These are phyloP conservation scores for Chrysogorgia sp. DNA, from an alignment of 92 coral and sea anemone genomes.

Conservation along the genomic window DNA sequence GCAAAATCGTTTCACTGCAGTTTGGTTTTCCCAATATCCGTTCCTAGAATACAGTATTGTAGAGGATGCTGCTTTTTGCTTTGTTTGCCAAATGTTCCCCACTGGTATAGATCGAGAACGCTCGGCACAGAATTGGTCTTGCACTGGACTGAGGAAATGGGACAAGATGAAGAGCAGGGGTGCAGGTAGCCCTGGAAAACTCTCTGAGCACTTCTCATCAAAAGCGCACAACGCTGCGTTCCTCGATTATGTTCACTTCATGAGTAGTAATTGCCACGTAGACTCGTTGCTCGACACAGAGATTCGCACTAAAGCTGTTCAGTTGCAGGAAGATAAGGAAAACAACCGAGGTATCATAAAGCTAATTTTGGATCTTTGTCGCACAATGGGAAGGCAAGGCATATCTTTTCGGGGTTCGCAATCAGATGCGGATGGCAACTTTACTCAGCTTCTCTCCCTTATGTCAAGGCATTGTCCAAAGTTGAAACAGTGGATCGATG, in stretches of 20 bases:
- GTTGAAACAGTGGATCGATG: conserved; percentile 3
- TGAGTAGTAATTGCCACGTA: too few relatives aligned
- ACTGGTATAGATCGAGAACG: too few relatives aligned
- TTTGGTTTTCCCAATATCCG: too few relatives aligned
- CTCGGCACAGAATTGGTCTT: too few relatives aligned
- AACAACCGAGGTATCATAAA: not conserved
- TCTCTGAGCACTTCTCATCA: too few relatives aligned
- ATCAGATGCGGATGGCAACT: not conserved
- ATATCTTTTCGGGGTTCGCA: conserved; percentile 3
- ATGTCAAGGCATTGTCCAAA: not conserved
- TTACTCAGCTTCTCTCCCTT: not conserved
- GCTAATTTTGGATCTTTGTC: not conserved
- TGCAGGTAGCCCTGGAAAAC: too few relatives aligned
- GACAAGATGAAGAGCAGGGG: not conserved
- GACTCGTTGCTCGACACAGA: too few relatives aligned
- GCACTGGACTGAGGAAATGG: too few relatives aligned
- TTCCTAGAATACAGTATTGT: not conserved
- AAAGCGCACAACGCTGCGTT: not conserved
- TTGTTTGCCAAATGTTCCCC: too few relatives aligned
- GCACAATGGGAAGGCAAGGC: not conserved
- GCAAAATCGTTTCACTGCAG: too few relatives aligned
- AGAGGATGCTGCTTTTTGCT: not conserved
- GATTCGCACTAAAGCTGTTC: not conserved
- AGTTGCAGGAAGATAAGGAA: conserved; percentile 6
- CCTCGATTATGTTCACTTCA: too few relatives aligned